These are phyloP conservation scores for Lathronympha strigana DNA, from an alignment of 2,888 invertebrate species.

Conservation along the genomic window DNA sequence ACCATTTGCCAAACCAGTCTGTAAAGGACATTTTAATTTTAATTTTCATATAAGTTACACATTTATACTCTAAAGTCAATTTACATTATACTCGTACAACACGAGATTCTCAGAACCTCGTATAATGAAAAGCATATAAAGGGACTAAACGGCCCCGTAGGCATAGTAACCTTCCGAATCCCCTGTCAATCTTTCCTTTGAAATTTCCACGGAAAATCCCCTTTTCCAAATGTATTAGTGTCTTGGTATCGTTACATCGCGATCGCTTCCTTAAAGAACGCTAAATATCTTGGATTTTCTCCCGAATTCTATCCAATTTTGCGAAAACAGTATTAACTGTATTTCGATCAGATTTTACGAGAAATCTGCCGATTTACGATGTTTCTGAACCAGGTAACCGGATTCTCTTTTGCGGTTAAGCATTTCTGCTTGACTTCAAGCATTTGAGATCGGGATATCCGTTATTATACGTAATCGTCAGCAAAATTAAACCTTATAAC, in stretches of 20 bases:
- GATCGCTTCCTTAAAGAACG: constrained; percentile 24
- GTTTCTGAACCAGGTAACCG: constrained; percentile 6
- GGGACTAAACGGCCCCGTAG: constrained; percentile 30
- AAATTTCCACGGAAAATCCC: constrained; percentile 34
- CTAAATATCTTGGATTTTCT: constrained; percentile 32
- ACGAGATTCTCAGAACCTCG: constrained; percentile 21
- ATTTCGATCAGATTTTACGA: constrained; percentile 29
- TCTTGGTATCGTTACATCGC: constrained; percentile 31
- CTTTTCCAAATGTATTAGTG: constrained; percentile 39
- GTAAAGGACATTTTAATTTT: too few species aligned
- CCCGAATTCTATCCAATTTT: constrained; percentile 26
- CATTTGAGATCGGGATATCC: background rate
- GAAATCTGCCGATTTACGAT: constrained; percentile 9
- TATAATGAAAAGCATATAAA: constrained; percentile 37
- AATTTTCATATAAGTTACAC: too few species aligned
- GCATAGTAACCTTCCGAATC: constrained; percentile 38
- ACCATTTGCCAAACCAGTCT: too few species aligned
- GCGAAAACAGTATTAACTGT: constrained; percentile 28
- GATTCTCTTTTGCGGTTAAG: constrained; percentile 20
- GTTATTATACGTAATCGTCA: background rate
- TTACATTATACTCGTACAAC: constrained; percentile 14
- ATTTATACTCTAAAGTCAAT: too few species aligned
- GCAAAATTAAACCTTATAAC: background rate
- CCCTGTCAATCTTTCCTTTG: constrained; percentile 41
- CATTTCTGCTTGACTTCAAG: background rate